These are phyloP conservation scores for Gonocerus acuteangulatus DNA, from an alignment of 2,888 invertebrate genomes.

Conservation along the genomic window DNA sequence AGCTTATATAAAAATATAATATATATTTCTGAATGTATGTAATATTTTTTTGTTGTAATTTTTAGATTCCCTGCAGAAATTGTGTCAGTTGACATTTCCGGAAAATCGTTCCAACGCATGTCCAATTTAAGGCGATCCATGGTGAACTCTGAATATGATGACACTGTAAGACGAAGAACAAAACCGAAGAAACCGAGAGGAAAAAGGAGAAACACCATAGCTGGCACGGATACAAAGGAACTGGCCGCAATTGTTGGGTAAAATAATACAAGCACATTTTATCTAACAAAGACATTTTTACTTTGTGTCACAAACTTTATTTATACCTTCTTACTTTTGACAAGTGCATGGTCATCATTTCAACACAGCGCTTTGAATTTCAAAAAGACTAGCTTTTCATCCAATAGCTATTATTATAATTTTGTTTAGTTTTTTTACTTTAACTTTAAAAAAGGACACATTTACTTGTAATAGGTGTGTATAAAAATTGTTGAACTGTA, in stretches of 20 bases:
- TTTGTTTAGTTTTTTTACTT: too few species aligned
- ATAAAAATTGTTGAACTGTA: too few species aligned
- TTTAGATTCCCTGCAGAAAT: conserved; percentile 77
- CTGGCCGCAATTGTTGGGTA: conserved; percentile 79
- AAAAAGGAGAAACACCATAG: conserved; percentile 82
- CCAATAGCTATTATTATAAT: too few species aligned
- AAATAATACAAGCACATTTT: conserved; percentile 50
- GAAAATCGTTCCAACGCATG: conserved; percentile 82
- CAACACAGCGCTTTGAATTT: conserved; percentile 37
- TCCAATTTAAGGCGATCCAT: conserved; percentile 76
- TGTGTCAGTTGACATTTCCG: conserved; percentile 82
- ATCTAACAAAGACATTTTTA: not conserved
- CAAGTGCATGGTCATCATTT: not conserved
- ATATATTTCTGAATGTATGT: too few species aligned
- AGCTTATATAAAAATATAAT: too few species aligned
- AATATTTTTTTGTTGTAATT: too few species aligned
- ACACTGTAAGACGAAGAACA: conserved; percentile 50
- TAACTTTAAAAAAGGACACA: too few species aligned
- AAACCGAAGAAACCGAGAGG: conserved; percentile 67
- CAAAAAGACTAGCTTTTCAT: not conserved
- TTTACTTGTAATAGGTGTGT: too few species aligned
- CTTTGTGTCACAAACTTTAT: not conserved
- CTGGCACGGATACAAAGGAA: conserved; percentile 84
- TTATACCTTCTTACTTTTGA: not conserved
- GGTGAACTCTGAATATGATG: conserved; percentile 45